Evolutionary conservation across 2,888 invertebrate genomes (phyloP), one percentile per base, ranked within the genome.

Genomic region (Onthophagus sagittarius): DNA sequence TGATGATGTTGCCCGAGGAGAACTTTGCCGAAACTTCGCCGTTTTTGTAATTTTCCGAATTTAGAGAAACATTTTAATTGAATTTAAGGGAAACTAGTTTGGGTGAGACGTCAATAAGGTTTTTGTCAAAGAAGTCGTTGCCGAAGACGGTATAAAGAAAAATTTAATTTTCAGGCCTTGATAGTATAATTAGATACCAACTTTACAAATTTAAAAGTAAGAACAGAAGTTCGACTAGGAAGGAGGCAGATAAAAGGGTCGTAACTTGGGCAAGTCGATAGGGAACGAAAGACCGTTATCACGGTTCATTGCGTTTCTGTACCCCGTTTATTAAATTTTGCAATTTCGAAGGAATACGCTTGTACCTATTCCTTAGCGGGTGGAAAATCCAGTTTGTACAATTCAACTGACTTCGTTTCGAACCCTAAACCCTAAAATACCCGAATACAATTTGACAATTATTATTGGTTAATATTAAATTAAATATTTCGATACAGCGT

Each of bases 251-350:
- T 53, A 53, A 53, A 53, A 53, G 65, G 31, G 62, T 33, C 71
- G 73, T 71, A 73, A 73, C 71, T 71, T 71, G 62, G 65, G 67
- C 71, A 62, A 67, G 39, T 71, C 73, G 73, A 73, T 73, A 73
- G 73, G 67, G 76, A 78, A 79, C 77, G 77, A 78, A 77, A 76
- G 75, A 75, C 76, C 75, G 76, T 77, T 78, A 78, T 77, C 77
- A 79, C 79, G 77, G 77, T 77, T 77, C 79, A 78, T 78, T 79
- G 78, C 76, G 77, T 79, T 78, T 77, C 77, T 76, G 75, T 76
- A 78, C 77, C 78, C 77, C 78, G 76, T 77, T 79, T 79, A 79
- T 79, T 78, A 78, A 79, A 79, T 79, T 78, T 78, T 74, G 76
- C 76, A 77, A 76, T 75, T 77, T 77, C 74, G 69, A 75, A 73